These are phyloP conservation scores for Agelastica alni DNA, from an alignment of 2,888 invertebrate genomes.

Conservation along the genomic window DNA sequence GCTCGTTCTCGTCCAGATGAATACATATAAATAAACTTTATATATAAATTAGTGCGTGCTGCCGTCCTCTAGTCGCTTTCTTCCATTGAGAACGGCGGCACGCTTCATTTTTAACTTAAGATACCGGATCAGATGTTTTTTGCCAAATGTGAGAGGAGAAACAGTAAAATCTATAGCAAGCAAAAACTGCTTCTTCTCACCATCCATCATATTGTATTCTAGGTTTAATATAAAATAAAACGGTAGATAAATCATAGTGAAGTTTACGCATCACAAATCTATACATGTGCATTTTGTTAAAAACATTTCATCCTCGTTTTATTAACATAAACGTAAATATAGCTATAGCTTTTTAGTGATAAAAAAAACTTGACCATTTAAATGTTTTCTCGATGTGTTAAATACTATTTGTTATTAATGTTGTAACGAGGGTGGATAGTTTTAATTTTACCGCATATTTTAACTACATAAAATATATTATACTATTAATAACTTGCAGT, in stretches of 20 bases:
- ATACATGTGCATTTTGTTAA: slow-evolving; percentile 15
- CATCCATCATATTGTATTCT: slow-evolving; percentile 54
- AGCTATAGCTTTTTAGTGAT: slow-evolving; percentile 6
- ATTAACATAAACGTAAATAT: slow-evolving; percentile 23
- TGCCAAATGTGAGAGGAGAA: slow-evolving; percentile 55
- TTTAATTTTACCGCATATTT: slow-evolving; percentile 10
- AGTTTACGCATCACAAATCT: slow-evolving; percentile 39
- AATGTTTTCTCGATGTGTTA: not conserved
- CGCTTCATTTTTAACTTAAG: slow-evolving; percentile 45
- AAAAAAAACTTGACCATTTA: slow-evolving; percentile 3
- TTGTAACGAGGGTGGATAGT: slow-evolving; percentile 12
- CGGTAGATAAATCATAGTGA: slow-evolving; percentile 50
- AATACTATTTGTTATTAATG: slow-evolving; percentile 3
- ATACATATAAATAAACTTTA: slow-evolving; percentile 15
- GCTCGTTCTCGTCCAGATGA: slow-evolving; percentile 45
- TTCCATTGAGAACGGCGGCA: slow-evolving; percentile 36
- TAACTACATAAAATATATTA: slow-evolving; percentile 15
- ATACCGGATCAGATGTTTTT: slow-evolving; percentile 52
- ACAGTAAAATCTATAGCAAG: slow-evolving; percentile 42
- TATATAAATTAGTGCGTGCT: slow-evolving; percentile 26
- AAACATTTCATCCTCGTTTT: slow-evolving; percentile 14
- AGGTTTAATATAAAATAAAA: slow-evolving; percentile 53
- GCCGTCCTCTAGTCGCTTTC: slow-evolving; percentile 30
- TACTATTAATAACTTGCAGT: slow-evolving; percentile 28
- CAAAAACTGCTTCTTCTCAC: slow-evolving; percentile 52